phyloP scores from a whole-genome alignment of 2,888 invertebrate genomes.

The Cheilosia vernalis region DNA sequence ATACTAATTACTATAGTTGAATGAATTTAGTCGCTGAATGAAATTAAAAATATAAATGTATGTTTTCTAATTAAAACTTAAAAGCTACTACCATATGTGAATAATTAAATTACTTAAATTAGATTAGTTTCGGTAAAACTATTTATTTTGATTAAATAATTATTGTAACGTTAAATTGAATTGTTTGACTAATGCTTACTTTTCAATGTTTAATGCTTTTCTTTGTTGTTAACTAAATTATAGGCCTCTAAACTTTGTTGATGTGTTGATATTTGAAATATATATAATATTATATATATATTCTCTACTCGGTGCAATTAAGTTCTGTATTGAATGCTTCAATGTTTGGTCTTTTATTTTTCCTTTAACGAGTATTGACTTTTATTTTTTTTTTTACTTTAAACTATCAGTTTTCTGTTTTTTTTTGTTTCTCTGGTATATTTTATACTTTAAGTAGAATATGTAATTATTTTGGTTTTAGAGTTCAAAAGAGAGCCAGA shows the following conservation, averaged over 20 bases:
- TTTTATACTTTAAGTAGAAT: slow-evolving; percentile 60
- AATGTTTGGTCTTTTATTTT: slow-evolving; percentile 67
- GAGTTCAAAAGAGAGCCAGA: slow-evolving; percentile 27
- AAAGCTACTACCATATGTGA: slow-evolving; percentile 25
- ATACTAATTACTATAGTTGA: slow-evolving; percentile 38
- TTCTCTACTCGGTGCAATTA: slow-evolving; percentile 71
- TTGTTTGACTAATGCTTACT: slow-evolving; percentile 63
- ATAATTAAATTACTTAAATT: slow-evolving; percentile 65
- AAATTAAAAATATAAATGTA: slow-evolving; percentile 26
- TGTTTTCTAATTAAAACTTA: slow-evolving; percentile 24
- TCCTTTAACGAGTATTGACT: slow-evolving; percentile 61
- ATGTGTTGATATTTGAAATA: slow-evolving; percentile 59
- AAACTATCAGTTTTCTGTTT: slow-evolving; percentile 46
- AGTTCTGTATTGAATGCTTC: slow-evolving; percentile 59
- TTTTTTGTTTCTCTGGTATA: slow-evolving; percentile 2
- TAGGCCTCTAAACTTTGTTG: slow-evolving; percentile 62
- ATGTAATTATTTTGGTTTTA: slow-evolving; percentile 35
- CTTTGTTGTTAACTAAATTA: slow-evolving; percentile 50
- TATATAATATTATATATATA: slow-evolving; percentile 23
- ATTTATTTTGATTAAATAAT: slow-evolving; percentile 66
- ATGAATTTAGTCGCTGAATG: slow-evolving; percentile 47
- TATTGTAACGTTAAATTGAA: slow-evolving; percentile 55
- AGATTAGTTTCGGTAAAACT: slow-evolving; percentile 33
- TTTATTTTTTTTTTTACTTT: slow-evolving; percentile 44
- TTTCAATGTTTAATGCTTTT: slow-evolving; percentile 33